Evolutionary conservation across 2,797 vertebrate genomes (phyloP).

Genomic region (Hemibagrus guttatus): DNA sequence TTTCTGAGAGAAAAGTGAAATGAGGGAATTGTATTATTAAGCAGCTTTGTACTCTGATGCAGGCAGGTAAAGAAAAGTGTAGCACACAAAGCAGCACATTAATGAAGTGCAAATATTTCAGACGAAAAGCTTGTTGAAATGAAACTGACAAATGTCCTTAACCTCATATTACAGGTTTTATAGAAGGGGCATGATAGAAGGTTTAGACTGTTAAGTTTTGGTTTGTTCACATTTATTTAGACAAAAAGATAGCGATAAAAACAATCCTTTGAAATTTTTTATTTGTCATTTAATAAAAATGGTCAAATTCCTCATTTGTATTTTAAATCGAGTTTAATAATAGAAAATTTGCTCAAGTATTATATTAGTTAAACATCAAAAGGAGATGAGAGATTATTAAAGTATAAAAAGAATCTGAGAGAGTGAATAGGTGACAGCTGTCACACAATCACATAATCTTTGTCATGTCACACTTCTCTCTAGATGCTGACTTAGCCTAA

Average conservation of each 20-base stretch:
- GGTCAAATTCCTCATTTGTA: background rate
- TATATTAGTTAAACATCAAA: background rate
- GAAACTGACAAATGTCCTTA: background rate
- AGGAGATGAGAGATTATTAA: background rate
- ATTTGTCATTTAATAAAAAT: background rate
- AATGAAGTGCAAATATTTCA: background rate
- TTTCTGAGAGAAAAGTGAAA: background rate
- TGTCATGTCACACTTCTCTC: constrained; percentile 8
- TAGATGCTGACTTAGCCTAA: constrained; percentile 17
- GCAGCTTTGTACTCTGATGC: background rate
- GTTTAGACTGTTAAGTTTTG: background rate
- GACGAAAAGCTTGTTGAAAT: background rate
- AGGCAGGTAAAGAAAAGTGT: background rate
- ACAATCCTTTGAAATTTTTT: too few species aligned
- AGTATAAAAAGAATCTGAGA: background rate
- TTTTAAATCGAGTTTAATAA: background rate
- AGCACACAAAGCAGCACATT: background rate
- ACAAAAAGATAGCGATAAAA: background rate
- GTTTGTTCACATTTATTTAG: background rate
- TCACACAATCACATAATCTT: constrained; percentile 5
- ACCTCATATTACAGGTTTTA: background rate
- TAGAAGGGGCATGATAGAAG: background rate
- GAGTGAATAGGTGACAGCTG: background rate
- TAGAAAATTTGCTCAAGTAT: background rate
- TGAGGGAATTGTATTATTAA: background rate